Evolutionary conservation across 2,113 vertebrate species (phyloP).

Genomic region (Stercorarius parasiticus): DNA sequence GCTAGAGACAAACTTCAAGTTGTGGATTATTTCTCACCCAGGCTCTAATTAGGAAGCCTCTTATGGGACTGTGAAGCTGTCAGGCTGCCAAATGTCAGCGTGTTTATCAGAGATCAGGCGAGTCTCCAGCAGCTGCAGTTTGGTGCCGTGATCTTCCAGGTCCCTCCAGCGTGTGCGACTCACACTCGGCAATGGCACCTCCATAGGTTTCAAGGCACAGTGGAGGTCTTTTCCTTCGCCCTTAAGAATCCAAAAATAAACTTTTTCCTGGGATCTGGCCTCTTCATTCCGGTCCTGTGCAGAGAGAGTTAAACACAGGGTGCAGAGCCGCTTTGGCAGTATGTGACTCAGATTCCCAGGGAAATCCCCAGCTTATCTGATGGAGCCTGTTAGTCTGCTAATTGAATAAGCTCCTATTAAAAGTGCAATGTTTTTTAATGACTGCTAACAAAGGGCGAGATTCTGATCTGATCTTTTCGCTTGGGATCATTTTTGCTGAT

Average conservation of each 20-base stretch:
- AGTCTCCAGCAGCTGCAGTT: neutral
- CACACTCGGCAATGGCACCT: neutral
- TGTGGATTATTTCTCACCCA: constrained; percentile 57
- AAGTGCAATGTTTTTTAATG: constrained; percentile 60
- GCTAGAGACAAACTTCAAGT: constrained; percentile 35
- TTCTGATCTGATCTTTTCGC: constrained; percentile 25
- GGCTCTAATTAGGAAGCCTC: constrained; percentile 67
- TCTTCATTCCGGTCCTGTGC: neutral
- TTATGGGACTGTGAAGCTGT: constrained; percentile 56
- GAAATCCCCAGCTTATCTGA: constrained; percentile 53
- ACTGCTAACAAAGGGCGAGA: constrained; percentile 36
- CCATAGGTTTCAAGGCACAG: neutral
- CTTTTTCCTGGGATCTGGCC: neutral
- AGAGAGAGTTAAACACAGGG: constrained; percentile 25
- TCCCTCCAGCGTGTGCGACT: neutral
- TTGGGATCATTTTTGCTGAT: neutral
- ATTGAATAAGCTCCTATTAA: constrained; percentile 64
- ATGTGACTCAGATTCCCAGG: constrained; percentile 42
- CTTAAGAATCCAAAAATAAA: neutral
- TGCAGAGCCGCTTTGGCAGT: neutral
- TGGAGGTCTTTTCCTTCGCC: neutral
- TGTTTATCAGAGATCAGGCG: constrained; percentile 31
- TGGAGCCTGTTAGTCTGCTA: constrained; percentile 63
- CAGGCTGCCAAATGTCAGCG: constrained; percentile 52
- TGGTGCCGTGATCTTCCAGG: neutral